Base-by-base conservation (phyloP, 2,797 vertebrate species). In the Vultur gryphus region DNA sequence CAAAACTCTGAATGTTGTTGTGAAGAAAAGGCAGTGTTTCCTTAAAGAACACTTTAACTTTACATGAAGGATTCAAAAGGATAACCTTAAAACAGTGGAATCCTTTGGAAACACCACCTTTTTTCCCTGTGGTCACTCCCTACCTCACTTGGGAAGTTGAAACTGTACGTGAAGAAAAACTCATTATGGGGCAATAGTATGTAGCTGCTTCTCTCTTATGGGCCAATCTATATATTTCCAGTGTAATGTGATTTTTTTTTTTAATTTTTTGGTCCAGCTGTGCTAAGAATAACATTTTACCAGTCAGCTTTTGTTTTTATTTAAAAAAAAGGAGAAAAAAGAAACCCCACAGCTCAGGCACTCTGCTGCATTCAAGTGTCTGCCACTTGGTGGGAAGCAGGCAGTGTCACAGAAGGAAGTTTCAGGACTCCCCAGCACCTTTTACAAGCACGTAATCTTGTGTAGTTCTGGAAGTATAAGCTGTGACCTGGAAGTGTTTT, bases 131-230 rank as follows among this genome's bases (percentile, higher is more conserved):
- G 31, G 49, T 91, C 80, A 84, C 87, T 91, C 84, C 90, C 92
- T 95, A 95, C 95, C 94, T 95, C 93, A 95, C 71, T 91, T 95
- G 82, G 95, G 69, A 97, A 96, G 54, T 6, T 76, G 57, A 91
- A 95, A 92, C 62, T 91, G 49, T 93, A 93, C 79, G 87, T 48
- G 54, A 92, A 94, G 35, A 72, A 75, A 87, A 94, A 58, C 28
- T 84, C 57, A 21, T 61, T 65, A 37, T 23, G 84, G 76, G 88
- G 49, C 84, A 91, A 10, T 89, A 91, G 65, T 51, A 28, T 76
- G 41, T 75, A 80, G 31, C 73, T 55, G 1, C 51, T 89, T 76
- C 54, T 77, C 86, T 97, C 88, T 93, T 83, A 4, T 54, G 88
- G 90, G 87, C 94, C 93, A 93, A 81, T 94, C 73, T 95, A 37